phyloP scores from a whole-genome alignment of 2,113 vertebrate genomes.

The Tenrec ecaudatus region DNA sequence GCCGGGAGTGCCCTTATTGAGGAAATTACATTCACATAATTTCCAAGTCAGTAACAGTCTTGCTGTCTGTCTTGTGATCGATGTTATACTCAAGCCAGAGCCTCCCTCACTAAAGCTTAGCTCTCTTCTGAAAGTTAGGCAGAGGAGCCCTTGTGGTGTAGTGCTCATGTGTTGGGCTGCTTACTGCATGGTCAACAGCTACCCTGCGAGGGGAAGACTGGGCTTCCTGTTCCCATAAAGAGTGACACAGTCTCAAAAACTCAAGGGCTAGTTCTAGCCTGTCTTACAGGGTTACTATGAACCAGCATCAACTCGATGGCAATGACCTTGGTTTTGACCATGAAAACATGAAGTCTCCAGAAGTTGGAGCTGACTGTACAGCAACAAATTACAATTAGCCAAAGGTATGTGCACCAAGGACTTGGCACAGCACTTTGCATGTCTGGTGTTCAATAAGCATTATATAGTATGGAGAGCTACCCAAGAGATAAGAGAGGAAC shows the following conservation, averaged over 20 bases:
- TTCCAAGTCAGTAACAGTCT: not conserved
- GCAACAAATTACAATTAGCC: not conserved
- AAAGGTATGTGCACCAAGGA: not conserved
- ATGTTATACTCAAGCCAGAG: not conserved
- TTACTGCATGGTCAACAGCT: too few species aligned
- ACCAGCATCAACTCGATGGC: too few species aligned
- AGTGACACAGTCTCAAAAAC: too few species aligned
- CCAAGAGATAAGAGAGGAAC: not conserved
- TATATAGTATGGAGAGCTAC: constrained; percentile 30
- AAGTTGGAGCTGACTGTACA: not conserved
- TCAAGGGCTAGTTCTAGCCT: too few species aligned
- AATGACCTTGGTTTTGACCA: too few species aligned
- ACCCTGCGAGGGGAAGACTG: too few species aligned
- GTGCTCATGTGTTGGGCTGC: too few species aligned
- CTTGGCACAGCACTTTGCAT: constrained; percentile 15
- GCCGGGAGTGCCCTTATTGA: not conserved
- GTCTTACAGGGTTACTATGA: too few species aligned
- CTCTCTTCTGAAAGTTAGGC: too few species aligned
- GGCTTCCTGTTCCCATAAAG: not conserved
- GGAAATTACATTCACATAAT: not conserved
- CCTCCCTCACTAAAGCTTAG: not conserved
- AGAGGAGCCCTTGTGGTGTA: too few species aligned
- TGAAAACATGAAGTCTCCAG: not conserved
- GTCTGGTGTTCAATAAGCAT: not conserved
- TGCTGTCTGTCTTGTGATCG: not conserved